These are phyloP conservation scores for Meloidogyne floridensis DNA, from an alignment of 1,140 invertebrate genomes.

Conservation along the genomic window DNA sequence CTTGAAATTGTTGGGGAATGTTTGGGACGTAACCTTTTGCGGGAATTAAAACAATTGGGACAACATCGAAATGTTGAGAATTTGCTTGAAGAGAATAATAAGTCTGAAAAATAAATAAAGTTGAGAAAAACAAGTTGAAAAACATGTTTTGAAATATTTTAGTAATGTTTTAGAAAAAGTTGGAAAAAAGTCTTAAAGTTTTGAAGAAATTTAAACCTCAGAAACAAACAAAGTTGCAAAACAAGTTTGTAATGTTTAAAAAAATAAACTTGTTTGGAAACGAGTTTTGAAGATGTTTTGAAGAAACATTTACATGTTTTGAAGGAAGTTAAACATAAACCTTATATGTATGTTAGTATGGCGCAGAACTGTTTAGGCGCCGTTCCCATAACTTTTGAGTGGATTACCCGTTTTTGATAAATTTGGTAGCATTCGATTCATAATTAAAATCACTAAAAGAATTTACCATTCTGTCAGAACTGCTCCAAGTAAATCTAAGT, in stretches of 20 bases:
- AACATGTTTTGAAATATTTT: constrained; percentile 8
- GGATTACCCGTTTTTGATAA: not conserved
- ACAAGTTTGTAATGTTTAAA: not conserved
- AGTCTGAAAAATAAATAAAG: constrained; percentile 43
- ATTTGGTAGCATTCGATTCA: not conserved
- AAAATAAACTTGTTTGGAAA: too few relatives aligned
- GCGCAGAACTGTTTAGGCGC: too few relatives aligned
- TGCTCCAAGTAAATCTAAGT: constrained; percentile 59
- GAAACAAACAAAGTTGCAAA: too few relatives aligned
- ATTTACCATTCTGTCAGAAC: constrained; percentile 19
- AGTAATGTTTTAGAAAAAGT: too few relatives aligned
- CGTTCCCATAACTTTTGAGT: too few relatives aligned
- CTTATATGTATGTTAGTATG: too few relatives aligned
- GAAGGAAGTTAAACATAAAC: too few relatives aligned
- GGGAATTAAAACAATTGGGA: constrained; percentile 56
- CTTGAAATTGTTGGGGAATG: constrained; percentile 13
- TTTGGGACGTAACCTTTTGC: constrained; percentile 49
- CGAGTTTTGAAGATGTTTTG: too few relatives aligned
- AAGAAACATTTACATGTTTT: too few relatives aligned
- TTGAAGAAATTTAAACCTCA: too few relatives aligned
- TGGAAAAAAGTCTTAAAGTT: too few relatives aligned
- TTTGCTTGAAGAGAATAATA: constrained; percentile 50
- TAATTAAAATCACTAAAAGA: not conserved
- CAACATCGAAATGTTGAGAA: constrained; percentile 59
- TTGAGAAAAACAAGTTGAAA: too few relatives aligned